Base-by-base conservation (phyloP, 2,797 vertebrate species). In the Momotus momota region DNA sequence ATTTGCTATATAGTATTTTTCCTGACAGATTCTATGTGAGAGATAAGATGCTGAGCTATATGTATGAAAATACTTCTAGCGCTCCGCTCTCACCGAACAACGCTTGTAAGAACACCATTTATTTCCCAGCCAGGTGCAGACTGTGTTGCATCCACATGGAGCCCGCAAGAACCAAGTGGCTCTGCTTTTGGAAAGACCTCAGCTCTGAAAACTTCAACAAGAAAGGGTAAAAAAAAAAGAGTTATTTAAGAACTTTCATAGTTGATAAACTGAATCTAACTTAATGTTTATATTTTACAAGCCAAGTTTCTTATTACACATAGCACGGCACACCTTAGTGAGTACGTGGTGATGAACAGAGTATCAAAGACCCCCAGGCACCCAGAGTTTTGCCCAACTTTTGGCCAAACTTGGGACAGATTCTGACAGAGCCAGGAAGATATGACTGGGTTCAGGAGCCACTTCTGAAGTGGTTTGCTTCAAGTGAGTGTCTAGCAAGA, bases 401-500 rank as follows among this genome's bases (percentile, higher is more conserved):
- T 45, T 88, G 66, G 40, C 12, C 74, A 78, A 79, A 66, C 14
- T 9, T 35, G 40, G 88, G 66, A 35, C 33, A 73, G 86, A 87
- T 51, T 88, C 67, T 46, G 41, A n/a, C 31, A 73, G 55, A 90
- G 55, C 23, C 81, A 60, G 67, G 60, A 78, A 62, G 48, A 66
- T n/a, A 64, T 3, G 70, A 40, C 3, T 70, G 74, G 45, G 90
- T 90, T 95, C 83, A 94, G 88, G 87, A 95, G 83, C 74, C 92
- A 82, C 66, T 35, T 35, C 35, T 35, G 35, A 35, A 65, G 61
- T 20, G 57, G 93, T 93, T 84, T 84, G 64, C 86, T 72, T 71
- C 5, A 93, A 94, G 61, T 25, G 41, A 93, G 67, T 90, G 96
- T 95, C 93, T 97, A 96, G 93, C 95, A 82, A 96, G 95, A 96